Conservation (phyloP, 2,888 invertebrate species). For the Andrena bicolor region DNA sequence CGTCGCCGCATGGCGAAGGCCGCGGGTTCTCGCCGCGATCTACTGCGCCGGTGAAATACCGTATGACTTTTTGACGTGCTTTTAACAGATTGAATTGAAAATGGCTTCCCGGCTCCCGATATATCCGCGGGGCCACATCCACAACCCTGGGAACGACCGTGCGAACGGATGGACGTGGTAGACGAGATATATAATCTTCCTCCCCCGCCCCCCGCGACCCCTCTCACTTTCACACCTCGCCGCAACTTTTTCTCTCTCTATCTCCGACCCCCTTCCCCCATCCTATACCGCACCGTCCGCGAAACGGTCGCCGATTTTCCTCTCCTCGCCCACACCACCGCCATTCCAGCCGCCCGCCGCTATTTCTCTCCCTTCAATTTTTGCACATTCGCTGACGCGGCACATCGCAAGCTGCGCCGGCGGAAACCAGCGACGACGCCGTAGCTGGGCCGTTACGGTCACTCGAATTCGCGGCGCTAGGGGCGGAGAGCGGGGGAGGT, state of each 20-base stretch:
- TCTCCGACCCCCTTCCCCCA: not conserved
- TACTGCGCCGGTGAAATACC: conserved; percentile 79
- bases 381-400: conserved; percentile 82
- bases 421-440: conserved; percentile 67
- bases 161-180: conserved; percentile 69
- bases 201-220: conserved; percentile 13
- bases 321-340: not conserved
- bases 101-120: conserved; percentile 81
- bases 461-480: conserved; percentile 63
- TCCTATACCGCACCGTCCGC: conserved; percentile 13
- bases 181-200: conserved; percentile 57
- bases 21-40: conserved; percentile 64
- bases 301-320: conserved; percentile 48
- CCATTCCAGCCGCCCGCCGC: not conserved
- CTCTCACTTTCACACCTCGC: conserved; percentile 29
- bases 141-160: conserved; percentile 78
- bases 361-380: conserved; percentile 71
- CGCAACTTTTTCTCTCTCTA: conserved; percentile 27
- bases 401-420: conserved; percentile 77
- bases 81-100: conserved; percentile 84
- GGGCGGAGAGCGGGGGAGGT: conserved; percentile 42
- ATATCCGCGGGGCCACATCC: conserved; percentile 79
- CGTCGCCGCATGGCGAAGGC: conserved; percentile 47
- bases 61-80: conserved; percentile 84
- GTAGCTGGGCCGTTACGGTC: conserved; percentile 68